These are phyloP conservation scores for Hirundichthys speculiger DNA, from an alignment of 2,113 vertebrate genomes.

Conservation along the genomic window DNA sequence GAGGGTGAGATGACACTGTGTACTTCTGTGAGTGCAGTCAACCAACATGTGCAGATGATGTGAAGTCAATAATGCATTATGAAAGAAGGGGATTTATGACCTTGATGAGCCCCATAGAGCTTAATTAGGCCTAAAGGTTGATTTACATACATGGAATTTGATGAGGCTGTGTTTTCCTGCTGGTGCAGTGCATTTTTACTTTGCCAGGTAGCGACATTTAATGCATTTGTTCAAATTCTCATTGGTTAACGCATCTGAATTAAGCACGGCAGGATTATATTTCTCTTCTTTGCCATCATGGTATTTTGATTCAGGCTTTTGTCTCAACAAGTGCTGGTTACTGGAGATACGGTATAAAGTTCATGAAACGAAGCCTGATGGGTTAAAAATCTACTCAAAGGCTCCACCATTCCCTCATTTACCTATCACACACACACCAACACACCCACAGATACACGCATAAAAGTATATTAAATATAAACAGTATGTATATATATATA, in stretches of 20 bases:
- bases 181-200: conserved; percentile 39
- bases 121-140: conserved; percentile 83
- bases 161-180: conserved; percentile 59
- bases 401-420: conserved; percentile 28
- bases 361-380: conserved; percentile 41
- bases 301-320: conserved; percentile 41
- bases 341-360: conserved; percentile 15
- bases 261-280: conserved; percentile 21
- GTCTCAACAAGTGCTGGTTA: conserved; percentile 29
- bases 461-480: no score
- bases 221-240: conserved; percentile 35
- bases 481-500: no score
- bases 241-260: conserved; percentile 30
- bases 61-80: conserved; percentile 82
- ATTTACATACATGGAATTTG: conserved; percentile 76
- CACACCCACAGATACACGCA: no score
- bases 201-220: conserved; percentile 42
- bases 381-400: conserved; percentile 58
- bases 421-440: no score
- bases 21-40: conserved; percentile 76
- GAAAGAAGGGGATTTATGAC: conserved; percentile 78
- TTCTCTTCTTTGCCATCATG: conserved; percentile 27
- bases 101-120: conserved; percentile 77
- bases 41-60: conserved; percentile 78
- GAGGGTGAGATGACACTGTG: conserved; percentile 79